These are phyloP conservation scores for Acanthococcus lagerstroemiae DNA, from an alignment of 2,888 invertebrate genomes.

Conservation along the genomic window DNA sequence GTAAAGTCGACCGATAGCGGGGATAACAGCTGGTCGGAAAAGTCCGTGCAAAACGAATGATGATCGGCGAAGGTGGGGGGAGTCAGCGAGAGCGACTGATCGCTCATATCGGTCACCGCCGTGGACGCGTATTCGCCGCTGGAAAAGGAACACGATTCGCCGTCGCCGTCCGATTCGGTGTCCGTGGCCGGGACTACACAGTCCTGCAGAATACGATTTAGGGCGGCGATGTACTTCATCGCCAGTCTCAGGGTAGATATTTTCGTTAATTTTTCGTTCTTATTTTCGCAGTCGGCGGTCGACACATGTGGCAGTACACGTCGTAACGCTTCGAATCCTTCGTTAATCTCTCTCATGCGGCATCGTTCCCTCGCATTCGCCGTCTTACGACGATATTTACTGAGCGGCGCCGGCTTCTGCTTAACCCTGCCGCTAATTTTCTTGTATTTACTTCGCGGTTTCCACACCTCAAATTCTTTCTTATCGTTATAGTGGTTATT, in stretches of 20 bases:
- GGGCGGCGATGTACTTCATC: constrained; percentile 72
- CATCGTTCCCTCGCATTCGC: constrained; percentile 80
- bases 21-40: constrained; percentile 23
- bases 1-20: constrained; percentile 22
- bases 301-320: constrained; percentile 57
- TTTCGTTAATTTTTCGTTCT: constrained; percentile 73
- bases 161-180: constrained; percentile 1
- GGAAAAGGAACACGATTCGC: constrained; percentile 16
- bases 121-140: constrained; percentile 26
- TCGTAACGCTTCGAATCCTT: constrained; percentile 72
- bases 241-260: constrained; percentile 78
- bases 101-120: constrained; percentile 11
- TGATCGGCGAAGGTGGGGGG: constrained; percentile 14
- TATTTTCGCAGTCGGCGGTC: constrained; percentile 35
- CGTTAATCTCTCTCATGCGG: constrained; percentile 82
- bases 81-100: constrained; percentile 1
- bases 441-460: constrained; percentile 41
- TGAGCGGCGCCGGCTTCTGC: constrained; percentile 58
- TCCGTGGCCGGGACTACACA: constrained; percentile 37
- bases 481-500: no score
- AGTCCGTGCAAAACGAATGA: constrained; percentile 10
- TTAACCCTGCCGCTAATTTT: constrained; percentile 42
- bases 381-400: constrained; percentile 70
- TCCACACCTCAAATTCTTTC: constrained; percentile 39
- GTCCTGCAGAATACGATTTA: constrained; percentile 54